A percentile compares a stretch with the other conserved stretches of the same genome.
Conservation (phyloP, 1,140 invertebrate genomes). For the Zaprionus nigranus region DNA sequence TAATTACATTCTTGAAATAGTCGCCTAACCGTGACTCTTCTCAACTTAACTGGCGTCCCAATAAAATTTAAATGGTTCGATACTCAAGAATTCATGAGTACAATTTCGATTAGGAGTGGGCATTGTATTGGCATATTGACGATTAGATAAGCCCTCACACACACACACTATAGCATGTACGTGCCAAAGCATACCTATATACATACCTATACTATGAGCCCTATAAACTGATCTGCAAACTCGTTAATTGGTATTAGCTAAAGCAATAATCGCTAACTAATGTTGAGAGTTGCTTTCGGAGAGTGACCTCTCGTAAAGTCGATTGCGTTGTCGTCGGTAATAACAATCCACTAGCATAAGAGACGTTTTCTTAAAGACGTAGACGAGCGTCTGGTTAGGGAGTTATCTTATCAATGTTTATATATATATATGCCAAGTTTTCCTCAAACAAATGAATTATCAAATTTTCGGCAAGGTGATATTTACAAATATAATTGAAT, state of each 20-base stretch:
- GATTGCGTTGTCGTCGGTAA: not conserved
- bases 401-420: constrained; percentile 35
- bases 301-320: not conserved
- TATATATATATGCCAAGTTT: not conserved
- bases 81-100: constrained; percentile 52
- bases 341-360: not conserved
- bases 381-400: not conserved
- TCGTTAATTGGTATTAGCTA: constrained; percentile 3
- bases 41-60: constrained; percentile 9
- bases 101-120: constrained; percentile 49
- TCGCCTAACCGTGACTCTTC: constrained; percentile 56
- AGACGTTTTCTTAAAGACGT: constrained; percentile 4
- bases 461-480: not conserved
- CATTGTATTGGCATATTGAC: constrained; percentile 37
- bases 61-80: constrained; percentile 54
- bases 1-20: not conserved
- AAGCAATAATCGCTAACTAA: constrained; percentile 22
- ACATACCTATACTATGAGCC: not conserved
- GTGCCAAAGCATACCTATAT: not conserved
- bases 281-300: constrained; percentile 21
- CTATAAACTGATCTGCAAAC: constrained; percentile 32
- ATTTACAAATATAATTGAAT: not conserved
- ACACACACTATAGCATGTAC: not conserved
- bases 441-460: constrained; percentile 2
- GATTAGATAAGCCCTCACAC: constrained; percentile 60